These are phyloP conservation scores for Lagopus muta DNA, from an alignment of 2,113 vertebrate species.

Conservation along the genomic window DNA sequence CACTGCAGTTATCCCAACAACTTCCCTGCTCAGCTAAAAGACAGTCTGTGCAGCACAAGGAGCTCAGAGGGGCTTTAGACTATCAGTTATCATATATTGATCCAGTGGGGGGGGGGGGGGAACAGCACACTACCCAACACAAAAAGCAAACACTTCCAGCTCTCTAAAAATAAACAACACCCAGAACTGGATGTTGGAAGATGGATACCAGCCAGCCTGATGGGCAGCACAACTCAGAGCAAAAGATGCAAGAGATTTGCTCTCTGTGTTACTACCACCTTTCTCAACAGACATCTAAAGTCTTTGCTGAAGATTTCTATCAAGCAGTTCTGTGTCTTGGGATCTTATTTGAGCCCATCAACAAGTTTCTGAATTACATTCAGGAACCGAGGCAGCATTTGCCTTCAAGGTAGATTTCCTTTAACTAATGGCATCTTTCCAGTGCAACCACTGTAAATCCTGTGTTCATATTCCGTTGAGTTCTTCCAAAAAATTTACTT, in stretches of 20 bases:
- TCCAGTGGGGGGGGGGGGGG: background rate
- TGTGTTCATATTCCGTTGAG: background rate
- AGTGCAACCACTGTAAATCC: background rate
- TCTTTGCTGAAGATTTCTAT: background rate
- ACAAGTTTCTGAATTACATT: background rate
- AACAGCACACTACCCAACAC: background rate
- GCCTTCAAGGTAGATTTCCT: background rate
- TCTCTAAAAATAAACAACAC: background rate
- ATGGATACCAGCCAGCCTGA: background rate
- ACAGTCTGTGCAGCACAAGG: background rate
- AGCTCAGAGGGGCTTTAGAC: background rate
- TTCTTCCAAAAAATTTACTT: background rate
- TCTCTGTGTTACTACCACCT: background rate
- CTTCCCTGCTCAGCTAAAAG: background rate
- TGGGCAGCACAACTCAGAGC: background rate
- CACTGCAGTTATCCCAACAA: background rate
- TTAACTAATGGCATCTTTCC: background rate
- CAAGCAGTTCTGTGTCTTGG: rapidly evolving
- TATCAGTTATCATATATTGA: no score
- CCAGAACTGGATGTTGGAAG: background rate
- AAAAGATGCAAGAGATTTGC: background rate
- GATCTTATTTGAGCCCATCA: background rate
- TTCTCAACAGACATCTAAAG: background rate
- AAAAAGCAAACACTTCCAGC: background rate
- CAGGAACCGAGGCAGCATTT: rapidly evolving